A percentile compares a stretch with the other conserved stretches of the same genome.
These are phyloP conservation scores for Heliconius cydno DNA, from an alignment of 2,888 invertebrate species.

Conservation along the genomic window DNA sequence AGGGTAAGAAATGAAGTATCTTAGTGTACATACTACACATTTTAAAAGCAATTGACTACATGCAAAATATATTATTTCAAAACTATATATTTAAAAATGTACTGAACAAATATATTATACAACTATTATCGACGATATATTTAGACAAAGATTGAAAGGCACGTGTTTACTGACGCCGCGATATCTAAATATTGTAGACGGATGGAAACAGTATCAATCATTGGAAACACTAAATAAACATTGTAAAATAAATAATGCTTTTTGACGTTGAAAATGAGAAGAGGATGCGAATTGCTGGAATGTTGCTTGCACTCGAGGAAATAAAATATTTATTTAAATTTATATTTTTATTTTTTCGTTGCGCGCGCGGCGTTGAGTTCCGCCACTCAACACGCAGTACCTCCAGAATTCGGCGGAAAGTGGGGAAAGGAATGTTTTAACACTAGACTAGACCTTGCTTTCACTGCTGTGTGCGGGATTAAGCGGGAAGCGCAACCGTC, in stretches of 20 bases:
- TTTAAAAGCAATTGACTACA: background rate
- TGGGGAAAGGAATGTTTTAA: no score
- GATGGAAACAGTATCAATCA: slow-evolving; percentile 13
- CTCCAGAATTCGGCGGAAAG: no score
- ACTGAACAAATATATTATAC: background rate
- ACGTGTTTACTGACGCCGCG: background rate
- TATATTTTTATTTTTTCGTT: no score
- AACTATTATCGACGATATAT: background rate
- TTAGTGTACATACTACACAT: no score
- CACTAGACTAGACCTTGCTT: no score
- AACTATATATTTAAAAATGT: background rate
- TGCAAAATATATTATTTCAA: background rate
- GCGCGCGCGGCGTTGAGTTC: no score
- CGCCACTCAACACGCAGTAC: no score
- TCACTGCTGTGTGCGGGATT: no score
- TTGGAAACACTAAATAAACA: background rate
- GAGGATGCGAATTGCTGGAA: background rate
- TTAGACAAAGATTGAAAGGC: background rate
- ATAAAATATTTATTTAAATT: no score
- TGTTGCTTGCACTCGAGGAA: no score
- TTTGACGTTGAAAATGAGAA: background rate
- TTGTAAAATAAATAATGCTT: background rate
- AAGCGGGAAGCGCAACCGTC: background rate
- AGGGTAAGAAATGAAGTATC: no score
- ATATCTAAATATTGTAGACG: slow-evolving; percentile 17